Conservation (phyloP, 1,140 invertebrate species). For the Stegodyphus mimosarum region DNA sequence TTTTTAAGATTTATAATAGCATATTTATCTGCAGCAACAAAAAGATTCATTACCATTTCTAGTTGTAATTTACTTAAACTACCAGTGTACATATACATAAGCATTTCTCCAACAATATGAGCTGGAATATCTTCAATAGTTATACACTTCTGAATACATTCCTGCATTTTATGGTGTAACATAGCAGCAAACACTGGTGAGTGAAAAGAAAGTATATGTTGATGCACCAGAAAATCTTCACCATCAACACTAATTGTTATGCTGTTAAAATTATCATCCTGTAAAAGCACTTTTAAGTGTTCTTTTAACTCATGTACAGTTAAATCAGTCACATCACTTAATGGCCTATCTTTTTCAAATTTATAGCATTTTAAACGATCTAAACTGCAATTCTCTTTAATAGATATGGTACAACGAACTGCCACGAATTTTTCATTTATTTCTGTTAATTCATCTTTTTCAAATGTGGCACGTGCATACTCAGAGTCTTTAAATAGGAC, state of each 20-base stretch:
- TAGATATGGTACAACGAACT: too few relatives aligned
- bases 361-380: too few relatives aligned
- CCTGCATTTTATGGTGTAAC: conserved; percentile 36
- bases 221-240: conserved; percentile 25
- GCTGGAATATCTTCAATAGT: conserved; percentile 22
- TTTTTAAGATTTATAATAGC: conserved; percentile 41
- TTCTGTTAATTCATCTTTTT: too few relatives aligned
- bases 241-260: conserved; percentile 7
- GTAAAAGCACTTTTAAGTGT: conserved; percentile 28
- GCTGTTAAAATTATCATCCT: conserved; percentile 3
- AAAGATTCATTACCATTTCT: conserved; percentile 40
- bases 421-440: too few relatives aligned
- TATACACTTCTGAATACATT: conserved; percentile 16
- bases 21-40: conserved; percentile 60
- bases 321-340: background rate
- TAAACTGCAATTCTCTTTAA: too few relatives aligned
- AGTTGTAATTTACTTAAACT: background rate
- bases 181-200: conserved; percentile 40
- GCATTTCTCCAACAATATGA: conserved; percentile 25
- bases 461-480: too few relatives aligned
- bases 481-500: too few relatives aligned
- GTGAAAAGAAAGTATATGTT: conserved; percentile 18
- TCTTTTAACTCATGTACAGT: conserved; percentile 17
- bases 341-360: too few relatives aligned
- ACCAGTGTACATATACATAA: conserved; percentile 36